Evolutionary conservation across 2,888 invertebrate genomes (phyloP).

Genomic region (Octonoba sinensis): DNA sequence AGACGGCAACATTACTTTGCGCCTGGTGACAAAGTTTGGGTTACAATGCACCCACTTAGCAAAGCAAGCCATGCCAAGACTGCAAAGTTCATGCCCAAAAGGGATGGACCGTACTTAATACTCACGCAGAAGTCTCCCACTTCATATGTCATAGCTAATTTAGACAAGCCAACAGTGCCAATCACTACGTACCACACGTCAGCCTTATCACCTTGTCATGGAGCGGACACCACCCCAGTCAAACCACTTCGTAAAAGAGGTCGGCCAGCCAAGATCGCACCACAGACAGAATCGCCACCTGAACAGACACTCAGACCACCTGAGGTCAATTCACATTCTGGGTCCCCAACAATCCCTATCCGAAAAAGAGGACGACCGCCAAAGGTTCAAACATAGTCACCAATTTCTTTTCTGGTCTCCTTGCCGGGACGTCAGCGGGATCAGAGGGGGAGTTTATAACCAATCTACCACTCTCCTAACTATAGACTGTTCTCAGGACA

Average conservation of each 20-base stretch:
- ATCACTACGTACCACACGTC: not conserved
- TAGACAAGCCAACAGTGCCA: not conserved
- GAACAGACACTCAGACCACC: no score
- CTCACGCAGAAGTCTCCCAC: no score
- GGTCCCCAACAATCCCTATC: no score
- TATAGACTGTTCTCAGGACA: no score
- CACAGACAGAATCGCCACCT: no score
- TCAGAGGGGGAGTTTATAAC: not conserved
- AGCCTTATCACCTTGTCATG: not conserved
- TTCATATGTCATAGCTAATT: not conserved
- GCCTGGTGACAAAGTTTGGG: not conserved
- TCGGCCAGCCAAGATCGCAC: not conserved
- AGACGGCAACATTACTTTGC: not conserved
- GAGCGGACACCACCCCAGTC: not conserved
- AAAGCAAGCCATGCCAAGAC: not conserved
- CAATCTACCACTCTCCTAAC: not conserved
- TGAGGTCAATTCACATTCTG: no score
- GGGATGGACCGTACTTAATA: no score
- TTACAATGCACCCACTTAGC: no score
- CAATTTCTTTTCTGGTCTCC: no score
- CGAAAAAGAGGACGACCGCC: no score
- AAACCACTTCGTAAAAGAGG: not conserved
- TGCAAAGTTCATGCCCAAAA: not conserved
- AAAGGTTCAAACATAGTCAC: no score
- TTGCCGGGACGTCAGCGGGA: not conserved